Conservation (phyloP, 2,888 invertebrate species). For the Sarcophaga caerulescens region DNA sequence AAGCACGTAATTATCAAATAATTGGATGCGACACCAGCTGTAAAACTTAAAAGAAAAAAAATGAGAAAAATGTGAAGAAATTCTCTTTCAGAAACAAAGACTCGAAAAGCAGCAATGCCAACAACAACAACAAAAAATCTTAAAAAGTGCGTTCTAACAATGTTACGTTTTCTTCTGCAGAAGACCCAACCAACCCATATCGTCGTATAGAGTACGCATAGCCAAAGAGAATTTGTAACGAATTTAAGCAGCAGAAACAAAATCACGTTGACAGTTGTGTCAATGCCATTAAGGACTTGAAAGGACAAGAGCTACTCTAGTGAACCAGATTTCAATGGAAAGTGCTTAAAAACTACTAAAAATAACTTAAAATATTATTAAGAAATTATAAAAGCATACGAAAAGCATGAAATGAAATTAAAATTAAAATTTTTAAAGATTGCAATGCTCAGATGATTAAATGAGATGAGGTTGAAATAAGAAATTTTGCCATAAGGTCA, state of each 20-base stretch:
- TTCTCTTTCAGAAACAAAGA: slow-evolving; percentile 10
- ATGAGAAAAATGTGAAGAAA: slow-evolving; percentile 47
- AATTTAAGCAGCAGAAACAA: slow-evolving; percentile 33
- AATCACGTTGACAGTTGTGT: slow-evolving; percentile 60
- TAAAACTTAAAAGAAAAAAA: slow-evolving; percentile 51
- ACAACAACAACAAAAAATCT: slow-evolving; percentile 4
- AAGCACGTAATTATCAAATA: slow-evolving; percentile 73
- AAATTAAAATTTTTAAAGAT: background rate
- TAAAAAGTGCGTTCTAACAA: slow-evolving; percentile 46
- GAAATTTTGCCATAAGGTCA: too few species aligned
- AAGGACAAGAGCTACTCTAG: slow-evolving; percentile 26
- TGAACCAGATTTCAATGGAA: slow-evolving; percentile 63
- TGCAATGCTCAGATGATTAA: background rate
- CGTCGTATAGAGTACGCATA: too few species aligned
- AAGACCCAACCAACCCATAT: background rate
- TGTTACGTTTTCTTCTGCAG: slow-evolving; percentile 24
- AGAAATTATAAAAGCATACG: slow-evolving; percentile 1
- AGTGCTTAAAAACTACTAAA: background rate
- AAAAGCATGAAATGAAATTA: background rate
- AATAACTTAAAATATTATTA: slow-evolving; percentile 22
- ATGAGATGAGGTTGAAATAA: background rate
- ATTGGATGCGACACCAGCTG: slow-evolving; percentile 72
- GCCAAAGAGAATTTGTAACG: background rate
- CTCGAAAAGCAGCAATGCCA: background rate
- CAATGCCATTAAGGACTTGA: slow-evolving; percentile 46